phyloP scores from a whole-genome alignment of 2,113 vertebrate genomes.

The Candoia aspera region DNA sequence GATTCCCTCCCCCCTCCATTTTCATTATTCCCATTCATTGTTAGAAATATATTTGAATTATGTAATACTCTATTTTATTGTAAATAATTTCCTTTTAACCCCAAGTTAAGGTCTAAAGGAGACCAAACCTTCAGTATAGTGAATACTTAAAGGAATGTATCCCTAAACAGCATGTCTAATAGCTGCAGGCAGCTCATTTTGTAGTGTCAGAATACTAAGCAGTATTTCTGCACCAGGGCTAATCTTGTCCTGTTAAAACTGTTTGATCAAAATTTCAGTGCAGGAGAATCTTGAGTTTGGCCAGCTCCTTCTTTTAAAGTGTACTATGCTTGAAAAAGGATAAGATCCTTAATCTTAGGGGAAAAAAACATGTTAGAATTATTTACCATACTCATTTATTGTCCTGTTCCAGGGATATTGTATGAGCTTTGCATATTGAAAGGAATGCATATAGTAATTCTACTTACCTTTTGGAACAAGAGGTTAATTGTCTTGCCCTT shows the following conservation, averaged over 20 bases:
- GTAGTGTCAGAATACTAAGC: constrained; percentile 1
- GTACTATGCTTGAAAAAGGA: constrained; percentile 27
- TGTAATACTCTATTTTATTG: constrained; percentile 39
- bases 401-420: constrained; percentile 27
- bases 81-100: constrained; percentile 31
- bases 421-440: constrained; percentile 44
- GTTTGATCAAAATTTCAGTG: constrained; percentile 21
- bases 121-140: constrained; percentile 29
- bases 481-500: constrained; percentile 44
- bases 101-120: constrained; percentile 33
- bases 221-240: constrained; percentile 36
- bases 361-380: constrained; percentile 13
- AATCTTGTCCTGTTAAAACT: constrained; percentile 39
- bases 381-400: constrained; percentile 42
- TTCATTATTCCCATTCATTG: constrained; percentile 43
- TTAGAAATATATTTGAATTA: constrained; percentile 43
- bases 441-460: constrained; percentile 14
- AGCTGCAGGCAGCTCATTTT: constrained; percentile 65
- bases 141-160: constrained; percentile 44
- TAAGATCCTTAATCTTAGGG: constrained; percentile 23
- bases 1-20: constrained; percentile 18
- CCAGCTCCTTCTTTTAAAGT: constrained; percentile 42
- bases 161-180: constrained; percentile 43
- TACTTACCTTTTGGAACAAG: constrained; percentile 39
- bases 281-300: constrained; percentile 36